Evolutionary conservation across 2,888 invertebrate species (phyloP).

Genomic region (Pharmacophagus antenor): DNA sequence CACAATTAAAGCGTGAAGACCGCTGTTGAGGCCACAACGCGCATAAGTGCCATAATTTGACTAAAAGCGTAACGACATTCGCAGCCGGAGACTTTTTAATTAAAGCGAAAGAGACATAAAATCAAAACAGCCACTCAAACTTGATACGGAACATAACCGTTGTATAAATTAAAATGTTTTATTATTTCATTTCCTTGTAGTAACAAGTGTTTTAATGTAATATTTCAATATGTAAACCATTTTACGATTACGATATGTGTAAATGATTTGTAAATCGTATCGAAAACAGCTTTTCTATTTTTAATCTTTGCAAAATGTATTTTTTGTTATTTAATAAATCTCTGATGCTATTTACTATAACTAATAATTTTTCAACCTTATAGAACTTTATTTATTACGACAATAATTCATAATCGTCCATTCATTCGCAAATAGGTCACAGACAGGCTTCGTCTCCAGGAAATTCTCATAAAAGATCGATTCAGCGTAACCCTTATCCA

Average conservation of each 20-base stretch:
- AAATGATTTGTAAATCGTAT: neutral
- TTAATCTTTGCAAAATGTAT: too few relatives aligned
- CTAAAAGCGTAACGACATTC: constrained; percentile 33
- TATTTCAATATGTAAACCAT: constrained; percentile 5
- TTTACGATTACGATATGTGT: neutral
- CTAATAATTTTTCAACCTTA: too few relatives aligned
- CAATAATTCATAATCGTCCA: too few relatives aligned
- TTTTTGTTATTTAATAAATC: too few relatives aligned
- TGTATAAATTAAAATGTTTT: constrained; percentile 22
- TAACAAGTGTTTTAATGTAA: constrained; percentile 6
- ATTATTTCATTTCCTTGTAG: constrained; percentile 20
- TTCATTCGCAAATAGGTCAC: too few relatives aligned
- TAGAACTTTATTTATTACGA: too few relatives aligned
- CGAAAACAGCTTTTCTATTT: neutral
- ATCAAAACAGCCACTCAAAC: constrained; percentile 49
- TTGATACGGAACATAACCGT: constrained; percentile 39
- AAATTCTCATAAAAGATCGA: too few relatives aligned
- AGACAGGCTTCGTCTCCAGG: too few relatives aligned
- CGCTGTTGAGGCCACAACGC: constrained; percentile 14
- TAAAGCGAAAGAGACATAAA: constrained; percentile 49
- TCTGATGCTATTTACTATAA: too few relatives aligned
- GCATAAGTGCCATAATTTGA: constrained; percentile 40
- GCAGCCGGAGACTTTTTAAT: constrained; percentile 53
- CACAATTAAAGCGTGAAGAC: constrained; percentile 15
- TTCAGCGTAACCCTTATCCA: too few relatives aligned